A percentile compares a stretch with the other conserved stretches of the same genome.
phyloP scores from a whole-genome alignment of 1,140 invertebrate species.

The Eurytemora carolleeae region DNA sequence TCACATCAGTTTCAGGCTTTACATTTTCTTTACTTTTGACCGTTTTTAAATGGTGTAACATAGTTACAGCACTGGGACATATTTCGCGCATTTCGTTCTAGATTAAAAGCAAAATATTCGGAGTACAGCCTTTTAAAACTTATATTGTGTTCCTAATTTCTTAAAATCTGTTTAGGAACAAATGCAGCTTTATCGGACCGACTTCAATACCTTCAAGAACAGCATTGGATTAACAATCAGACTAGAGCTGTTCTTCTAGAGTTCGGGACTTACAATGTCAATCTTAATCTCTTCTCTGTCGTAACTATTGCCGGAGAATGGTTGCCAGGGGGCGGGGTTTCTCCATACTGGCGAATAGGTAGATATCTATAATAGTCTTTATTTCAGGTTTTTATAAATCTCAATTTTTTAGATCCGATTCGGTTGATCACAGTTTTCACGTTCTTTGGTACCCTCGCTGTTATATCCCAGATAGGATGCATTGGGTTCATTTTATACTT shows the following conservation, averaged over 20 bases:
- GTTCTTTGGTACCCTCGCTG: neutral
- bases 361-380: no score
- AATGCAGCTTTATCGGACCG: no score
- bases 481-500: neutral
- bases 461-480: neutral
- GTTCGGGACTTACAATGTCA: constrained; percentile 37
- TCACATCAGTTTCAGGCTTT: no score
- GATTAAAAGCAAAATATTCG: no score
- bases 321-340: constrained; percentile 31
- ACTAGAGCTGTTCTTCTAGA: constrained; percentile 37
- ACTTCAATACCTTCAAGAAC: constrained; percentile 26
- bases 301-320: constrained; percentile 31
- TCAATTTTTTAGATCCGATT: neutral
- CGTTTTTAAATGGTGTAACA: no score
- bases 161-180: no score
- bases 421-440: neutral
- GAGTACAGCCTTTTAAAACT: no score
- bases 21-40: no score
- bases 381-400: constrained; percentile 2
- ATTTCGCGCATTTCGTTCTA: no score
- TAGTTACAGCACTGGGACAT: no score
- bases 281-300: constrained; percentile 32
- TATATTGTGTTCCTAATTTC: no score
- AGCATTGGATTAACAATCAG: constrained; percentile 33
- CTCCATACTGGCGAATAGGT: constrained; percentile 28